Base-by-base conservation (phyloP, 35 echinoderm and acorn worm genomes). In the Eucidaris tribuloides region DNA sequence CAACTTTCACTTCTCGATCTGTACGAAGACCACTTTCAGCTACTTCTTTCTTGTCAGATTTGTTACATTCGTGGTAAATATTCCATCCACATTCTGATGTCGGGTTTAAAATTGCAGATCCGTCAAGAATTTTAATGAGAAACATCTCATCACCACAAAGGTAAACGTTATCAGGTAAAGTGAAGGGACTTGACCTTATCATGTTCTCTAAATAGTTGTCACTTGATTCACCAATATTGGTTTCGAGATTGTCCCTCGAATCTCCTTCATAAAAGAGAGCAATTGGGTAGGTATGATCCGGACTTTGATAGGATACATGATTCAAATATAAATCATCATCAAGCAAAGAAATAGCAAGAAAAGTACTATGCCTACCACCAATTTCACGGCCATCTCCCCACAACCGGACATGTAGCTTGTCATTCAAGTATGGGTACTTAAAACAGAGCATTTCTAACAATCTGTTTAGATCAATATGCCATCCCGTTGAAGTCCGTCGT, bases 101-200 rank as follows among this genome's bases (percentile, higher is more conserved):
- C 0, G 90, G 90, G 40, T 62, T 49, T 29, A 92, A 55, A 32
- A 33, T 17, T 2, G 74, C 59, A 40, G 65, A 30, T 2, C 81
- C 81, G 82, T 87, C 90, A 5, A 92, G 54, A 6, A 92, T 62
- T 28, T 78, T 65, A 15, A 74, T 66, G 5, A 92, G 28, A 46
- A 92, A 92, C 90, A 87, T 92, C n/a, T 82, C 77, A 87, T 92
- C 90, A 30, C 84, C 84, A 55, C 56, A 70, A 3, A 91, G 45
- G 52, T 57, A 86, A 71, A 84, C 85, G 4, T 49, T 30, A 44
- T 42, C 35, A 27, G 45, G 48, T 28, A 40, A 63, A n/a, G n/a
- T n/a, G n/a, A n/a, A n/a, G n/a, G n/a, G n/a, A 28, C 43, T 86
- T 55, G 31, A 25, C 18, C 62, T 49, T 19, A 48, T 18, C 24